Evolutionary conservation across 1,140 invertebrate genomes (phyloP).

Genomic region (Anastatus disparis): DNA sequence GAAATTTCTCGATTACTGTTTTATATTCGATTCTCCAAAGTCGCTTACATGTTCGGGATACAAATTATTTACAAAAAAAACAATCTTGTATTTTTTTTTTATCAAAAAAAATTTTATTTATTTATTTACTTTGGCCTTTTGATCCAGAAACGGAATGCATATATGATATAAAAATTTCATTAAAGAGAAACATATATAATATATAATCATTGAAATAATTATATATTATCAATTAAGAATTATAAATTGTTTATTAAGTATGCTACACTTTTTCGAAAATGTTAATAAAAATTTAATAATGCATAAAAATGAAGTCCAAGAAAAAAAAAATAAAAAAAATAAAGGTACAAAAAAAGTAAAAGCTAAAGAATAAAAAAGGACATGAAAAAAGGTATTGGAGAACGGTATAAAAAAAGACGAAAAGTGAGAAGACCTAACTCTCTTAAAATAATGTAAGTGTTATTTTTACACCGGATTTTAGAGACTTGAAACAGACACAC

Average conservation of each 20-base stretch:
- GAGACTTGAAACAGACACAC: constrained; percentile 14
- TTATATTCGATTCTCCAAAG: background rate
- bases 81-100: too few relatives aligned
- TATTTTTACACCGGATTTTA: constrained; percentile 39
- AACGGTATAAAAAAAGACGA: background rate
- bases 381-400: background rate
- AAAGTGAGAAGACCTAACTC: constrained; percentile 12
- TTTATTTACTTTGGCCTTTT: too few relatives aligned
- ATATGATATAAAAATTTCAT: too few relatives aligned
- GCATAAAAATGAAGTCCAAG: too few relatives aligned
- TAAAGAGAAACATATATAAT: too few relatives aligned
- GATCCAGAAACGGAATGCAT: too few relatives aligned
- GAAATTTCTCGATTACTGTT: constrained; percentile 10
- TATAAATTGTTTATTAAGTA: too few relatives aligned
- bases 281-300: too few relatives aligned
- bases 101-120: too few relatives aligned
- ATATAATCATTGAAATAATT: too few relatives aligned
- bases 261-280: too few relatives aligned
- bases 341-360: constrained; percentile 5
- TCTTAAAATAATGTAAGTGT: constrained; percentile 42
- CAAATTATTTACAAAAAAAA: background rate
- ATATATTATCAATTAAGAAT: too few relatives aligned
- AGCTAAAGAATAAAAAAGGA: background rate
- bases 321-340: background rate
- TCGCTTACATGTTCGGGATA: background rate